Percentiles rank a stretch among this genome's conserved stretches.
Evolutionary conservation across 35 echinoderm and acorn worm species (phyloP).

Genomic region (Strongylocentrotus purpuratus): DNA sequence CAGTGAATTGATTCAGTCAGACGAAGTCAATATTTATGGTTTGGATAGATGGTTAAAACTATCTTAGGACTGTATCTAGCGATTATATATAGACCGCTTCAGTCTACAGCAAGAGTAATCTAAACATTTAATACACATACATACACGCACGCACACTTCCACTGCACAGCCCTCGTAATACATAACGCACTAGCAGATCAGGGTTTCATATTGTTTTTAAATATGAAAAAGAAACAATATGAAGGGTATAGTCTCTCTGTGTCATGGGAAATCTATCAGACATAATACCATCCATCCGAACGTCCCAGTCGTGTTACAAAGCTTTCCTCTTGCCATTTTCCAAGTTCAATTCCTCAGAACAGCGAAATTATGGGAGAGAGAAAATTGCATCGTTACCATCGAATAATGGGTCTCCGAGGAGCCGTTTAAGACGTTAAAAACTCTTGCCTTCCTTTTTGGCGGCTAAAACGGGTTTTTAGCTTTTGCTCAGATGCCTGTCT

Average conservation of each 20-base stretch:
- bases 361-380: background rate
- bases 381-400: background rate
- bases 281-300: background rate
- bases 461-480: background rate
- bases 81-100: no score
- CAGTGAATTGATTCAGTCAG: no score
- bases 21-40: no score
- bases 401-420: background rate
- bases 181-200: no score
- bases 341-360: background rate
- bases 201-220: background rate
- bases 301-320: background rate
- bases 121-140: no score
- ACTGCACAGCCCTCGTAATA: no score
- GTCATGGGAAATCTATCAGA: background rate
- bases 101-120: no score
- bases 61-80: no score
- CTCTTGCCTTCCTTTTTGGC: background rate
- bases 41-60: no score
- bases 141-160: no score
- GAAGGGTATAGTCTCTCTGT: background rate
- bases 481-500: background rate
- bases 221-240: background rate
- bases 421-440: constrained; percentile 11
- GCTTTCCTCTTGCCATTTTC: background rate